A percentile compares a stretch with the other conserved stretches of the same genome.
Evolutionary conservation across 2,888 invertebrate genomes (phyloP).

Genomic region (Drosophila subsilvestris): DNA sequence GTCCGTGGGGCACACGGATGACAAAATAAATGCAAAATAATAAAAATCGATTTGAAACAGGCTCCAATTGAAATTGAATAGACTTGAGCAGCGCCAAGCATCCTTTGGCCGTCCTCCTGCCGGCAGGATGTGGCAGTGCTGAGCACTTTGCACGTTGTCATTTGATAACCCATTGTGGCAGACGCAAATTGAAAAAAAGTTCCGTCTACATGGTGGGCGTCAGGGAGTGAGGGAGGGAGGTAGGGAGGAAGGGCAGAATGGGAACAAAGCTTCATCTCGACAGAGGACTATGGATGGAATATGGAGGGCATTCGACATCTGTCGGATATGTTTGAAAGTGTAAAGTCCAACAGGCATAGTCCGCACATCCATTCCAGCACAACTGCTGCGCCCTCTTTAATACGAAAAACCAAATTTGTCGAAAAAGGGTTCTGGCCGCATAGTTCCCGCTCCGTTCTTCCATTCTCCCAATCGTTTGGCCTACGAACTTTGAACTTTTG

Average conservation of each 20-base stretch:
- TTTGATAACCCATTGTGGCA: slow-evolving; percentile 79
- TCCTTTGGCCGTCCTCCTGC: slow-evolving; percentile 22
- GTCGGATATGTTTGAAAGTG: slow-evolving; percentile 67
- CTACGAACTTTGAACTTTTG: slow-evolving; percentile 47
- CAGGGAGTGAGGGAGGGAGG: no score
- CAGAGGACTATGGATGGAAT: slow-evolving; percentile 12
- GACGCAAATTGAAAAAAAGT: slow-evolving; percentile 72
- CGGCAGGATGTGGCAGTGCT: slow-evolving; percentile 54
- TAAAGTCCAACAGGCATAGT: slow-evolving; percentile 47
- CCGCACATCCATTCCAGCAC: slow-evolving; percentile 17
- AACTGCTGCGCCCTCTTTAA: slow-evolving; percentile 50
- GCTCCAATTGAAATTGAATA: slow-evolving; percentile 77
- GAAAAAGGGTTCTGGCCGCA: slow-evolving; percentile 28
- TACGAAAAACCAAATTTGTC: slow-evolving; percentile 41
- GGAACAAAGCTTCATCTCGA: slow-evolving; percentile 34
- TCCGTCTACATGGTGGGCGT: slow-evolving; percentile 51
- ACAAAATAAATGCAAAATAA: slow-evolving; percentile 61
- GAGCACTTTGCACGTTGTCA: slow-evolving; percentile 74
- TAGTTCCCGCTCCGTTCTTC: neutral
- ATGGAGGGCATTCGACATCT: slow-evolving; percentile 34
- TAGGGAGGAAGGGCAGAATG: neutral
- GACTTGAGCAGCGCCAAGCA: slow-evolving; percentile 42
- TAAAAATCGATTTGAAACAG: slow-evolving; percentile 80
- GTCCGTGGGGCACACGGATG: slow-evolving; percentile 4
- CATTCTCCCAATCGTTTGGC: slow-evolving; percentile 23